Conservation (phyloP, 2,113 vertebrate genomes). For the Tichodroma muraria region DNA sequence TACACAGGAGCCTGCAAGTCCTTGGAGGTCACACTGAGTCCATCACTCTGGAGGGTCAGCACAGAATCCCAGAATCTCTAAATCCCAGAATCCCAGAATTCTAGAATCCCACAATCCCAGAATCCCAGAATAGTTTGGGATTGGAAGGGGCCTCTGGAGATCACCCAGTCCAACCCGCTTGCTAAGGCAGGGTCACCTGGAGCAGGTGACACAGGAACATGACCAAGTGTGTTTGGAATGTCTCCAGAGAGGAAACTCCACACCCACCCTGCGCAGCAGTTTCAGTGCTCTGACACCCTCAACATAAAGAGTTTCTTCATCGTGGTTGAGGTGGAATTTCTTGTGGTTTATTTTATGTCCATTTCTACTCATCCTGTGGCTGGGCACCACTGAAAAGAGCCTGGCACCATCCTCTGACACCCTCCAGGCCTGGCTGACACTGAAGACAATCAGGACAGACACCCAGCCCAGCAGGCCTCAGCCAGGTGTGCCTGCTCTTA, state of each 20-base stretch:
- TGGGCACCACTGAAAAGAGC: not conserved
- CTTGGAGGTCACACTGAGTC: rapidly evolving
- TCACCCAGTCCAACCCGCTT: not conserved
- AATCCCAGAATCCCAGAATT: not conserved
- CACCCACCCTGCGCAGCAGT: rapidly evolving
- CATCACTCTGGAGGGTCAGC: not conserved
- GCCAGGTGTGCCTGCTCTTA: not conserved
- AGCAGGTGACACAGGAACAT: not conserved
- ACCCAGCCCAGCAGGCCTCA: not conserved
- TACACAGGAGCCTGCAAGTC: not conserved
- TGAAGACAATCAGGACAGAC: not conserved
- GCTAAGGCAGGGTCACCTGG: not conserved
- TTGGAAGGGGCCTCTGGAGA: not conserved
- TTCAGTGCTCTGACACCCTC: not conserved
- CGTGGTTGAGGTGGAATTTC: not conserved
- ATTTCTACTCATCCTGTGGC: not conserved
- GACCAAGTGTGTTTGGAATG: not conserved
- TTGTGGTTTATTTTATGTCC: not conserved
- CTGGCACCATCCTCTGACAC: not conserved
- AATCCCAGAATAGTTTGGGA: not conserved
- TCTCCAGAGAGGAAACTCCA: not conserved
- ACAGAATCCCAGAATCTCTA: not conserved
- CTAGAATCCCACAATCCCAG: not conserved
- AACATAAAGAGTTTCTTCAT: not conserved
- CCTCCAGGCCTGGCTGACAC: not conserved